Base-by-base conservation (phyloP, 1,140 invertebrate genomes). In the Hypothenemus hampei region DNA sequence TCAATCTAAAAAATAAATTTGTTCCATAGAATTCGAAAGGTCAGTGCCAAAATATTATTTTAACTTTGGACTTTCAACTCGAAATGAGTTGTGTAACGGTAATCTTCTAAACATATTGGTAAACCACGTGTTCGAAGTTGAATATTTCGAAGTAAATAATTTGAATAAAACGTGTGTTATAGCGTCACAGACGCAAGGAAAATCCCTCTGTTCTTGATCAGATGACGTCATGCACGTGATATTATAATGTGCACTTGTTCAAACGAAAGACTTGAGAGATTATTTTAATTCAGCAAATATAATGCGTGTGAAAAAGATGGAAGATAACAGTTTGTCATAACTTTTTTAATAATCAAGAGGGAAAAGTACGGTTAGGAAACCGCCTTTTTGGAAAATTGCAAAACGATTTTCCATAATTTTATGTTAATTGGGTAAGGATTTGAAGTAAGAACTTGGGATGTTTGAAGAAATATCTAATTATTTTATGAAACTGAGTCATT, bases 171-270 rank as follows among this genome's bases (percentile, higher is more conserved):
- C 8, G 10, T 37, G 15, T 11, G 35, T 10, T 39, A 49, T 23
- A 49, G 19, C 19, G 18, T 49, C 20, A 49, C 21, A 26, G n/a
- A 10, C 36, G 7, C 1, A 11, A 35, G 10, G 13, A 35, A 3
- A 19, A 5, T 19, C 6, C 15, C 4, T 11, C 5, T 20, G 39
- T 16, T 11, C 21, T n/a, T 13, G 24, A 5, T n/a, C n/a, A 23
- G n/a, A n/a, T 37, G 46, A 49, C 46, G 46, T 49, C 46, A 49
- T 37, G 19, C 46, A 49, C 46, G 46, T 49, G 46, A 1, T 1
- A 11, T 31, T 31, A 11, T 31, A 31, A 31, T 1, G 26, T 31
- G 10, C 10, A 31, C n/a, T 29, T 29, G 26, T 6, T 6, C 6
- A 7, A 7, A 29, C 6, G n/a, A 29, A 29, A 7, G 1, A 31